Evolutionary conservation across 2,888 invertebrate genomes (phyloP), one percentile per base, ranked within the genome.

Genomic region (Ormyrus pomaceus): DNA sequence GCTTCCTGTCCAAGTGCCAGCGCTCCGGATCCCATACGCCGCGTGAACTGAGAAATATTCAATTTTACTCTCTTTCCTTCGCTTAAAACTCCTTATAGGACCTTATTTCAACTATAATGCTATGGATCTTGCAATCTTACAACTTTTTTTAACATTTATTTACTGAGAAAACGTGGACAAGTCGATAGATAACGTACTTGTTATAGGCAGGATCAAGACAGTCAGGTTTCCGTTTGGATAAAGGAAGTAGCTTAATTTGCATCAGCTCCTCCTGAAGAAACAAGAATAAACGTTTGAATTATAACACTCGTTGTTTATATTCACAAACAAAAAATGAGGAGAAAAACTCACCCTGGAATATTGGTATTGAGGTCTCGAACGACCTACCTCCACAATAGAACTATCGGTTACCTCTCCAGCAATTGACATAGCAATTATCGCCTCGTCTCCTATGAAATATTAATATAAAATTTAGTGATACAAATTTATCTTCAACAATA

Each of bases 191-290:
- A 46, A 89, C 92, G 87, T 89, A 93, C 94, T 93, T 93, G 87
- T 92, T 92, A 87, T 91, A 92, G 72, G 92, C 91, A 83, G 91
- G 89, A 86, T 93, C 93, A 83, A 94, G 90, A 90, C 94, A 95
- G 84, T 94, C 93, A n/a, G 97, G 96, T 87, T 95, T 93, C 81
- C 92, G 93, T 88, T 94, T 94, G 66, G 96, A 94, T 83, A 94
- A 92, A 81, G 95, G 94, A 85, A 94, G 93, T 87, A 93, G 93
- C 78, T 95, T 93, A 84, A 97, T 92, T 64, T 94, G 93, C 91
- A 96, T 91, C 84, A 97, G 92, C 88, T 95, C 93, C 71, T 95
- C 95, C 90, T 95, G 92, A 93, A 91, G 94, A 94, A 74, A 71
- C 56, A 51, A 66, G 79, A 81, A 66, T 66, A 77, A 53, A 13